These are phyloP conservation scores for Siphlonurus alternatus DNA, from an alignment of 2,888 invertebrate genomes.

Conservation along the genomic window DNA sequence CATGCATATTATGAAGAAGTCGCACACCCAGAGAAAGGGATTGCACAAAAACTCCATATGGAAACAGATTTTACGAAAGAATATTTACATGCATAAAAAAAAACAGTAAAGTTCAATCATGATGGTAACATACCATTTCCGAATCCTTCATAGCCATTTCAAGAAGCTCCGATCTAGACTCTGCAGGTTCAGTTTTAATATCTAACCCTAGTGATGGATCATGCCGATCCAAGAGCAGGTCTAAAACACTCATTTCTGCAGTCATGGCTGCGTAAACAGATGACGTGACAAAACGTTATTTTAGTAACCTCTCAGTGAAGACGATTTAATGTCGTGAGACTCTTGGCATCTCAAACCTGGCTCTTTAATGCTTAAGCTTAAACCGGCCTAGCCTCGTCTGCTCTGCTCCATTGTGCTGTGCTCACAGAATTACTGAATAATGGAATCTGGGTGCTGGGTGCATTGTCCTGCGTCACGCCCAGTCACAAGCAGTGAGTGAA, in stretches of 20 bases:
- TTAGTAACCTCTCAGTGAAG: background rate
- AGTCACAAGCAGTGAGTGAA: too few relatives aligned
- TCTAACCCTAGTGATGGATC: slow-evolving; percentile 21
- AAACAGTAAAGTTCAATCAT: too few relatives aligned
- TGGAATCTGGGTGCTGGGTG: background rate
- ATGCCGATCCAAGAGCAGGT: slow-evolving; percentile 25
- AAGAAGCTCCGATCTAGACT: slow-evolving; percentile 13
- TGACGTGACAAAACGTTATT: background rate
- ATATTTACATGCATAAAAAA: slow-evolving; percentile 3
- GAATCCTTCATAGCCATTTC: slow-evolving; percentile 4
- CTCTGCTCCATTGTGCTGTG: too few relatives aligned
- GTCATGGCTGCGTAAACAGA: slow-evolving; percentile 16
- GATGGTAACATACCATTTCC: background rate
- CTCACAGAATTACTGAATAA: too few relatives aligned
- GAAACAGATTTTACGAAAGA: too few relatives aligned
- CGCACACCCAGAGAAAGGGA: too few relatives aligned
- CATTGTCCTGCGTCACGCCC: background rate
- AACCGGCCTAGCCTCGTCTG: background rate
- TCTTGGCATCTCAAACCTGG: background rate
- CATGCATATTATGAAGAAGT: too few relatives aligned
- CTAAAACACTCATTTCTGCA: slow-evolving; percentile 26
- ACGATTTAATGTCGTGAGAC: background rate
- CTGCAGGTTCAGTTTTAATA: slow-evolving; percentile 19
- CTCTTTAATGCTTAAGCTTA: too few relatives aligned
- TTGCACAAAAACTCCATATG: too few relatives aligned